Percentiles rank a stretch among this genome's conserved stretches.
Conservation (phyloP, 92 coral and sea anemone genomes). For the Palythoa heliodiscus region DNA sequence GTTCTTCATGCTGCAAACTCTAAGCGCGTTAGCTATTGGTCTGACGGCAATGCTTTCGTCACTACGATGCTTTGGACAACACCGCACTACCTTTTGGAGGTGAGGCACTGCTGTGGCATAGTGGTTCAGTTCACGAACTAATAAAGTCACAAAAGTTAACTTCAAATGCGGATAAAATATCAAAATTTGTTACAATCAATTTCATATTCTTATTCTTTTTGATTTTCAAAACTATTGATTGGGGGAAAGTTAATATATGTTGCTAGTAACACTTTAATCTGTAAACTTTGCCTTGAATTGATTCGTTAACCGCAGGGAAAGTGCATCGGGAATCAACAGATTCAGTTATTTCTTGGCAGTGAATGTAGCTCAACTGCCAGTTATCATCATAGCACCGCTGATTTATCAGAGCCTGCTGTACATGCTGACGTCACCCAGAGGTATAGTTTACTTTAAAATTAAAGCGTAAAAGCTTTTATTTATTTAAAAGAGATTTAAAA, state of each 20-base stretch:
- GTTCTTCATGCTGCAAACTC: conserved; percentile 56
- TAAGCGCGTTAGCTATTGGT: no score
- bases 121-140: no score
- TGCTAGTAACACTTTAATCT: no score
- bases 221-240: no score
- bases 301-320: conserved; percentile 57
- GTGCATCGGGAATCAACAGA: conserved; percentile 81
- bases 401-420: conserved; percentile 82
- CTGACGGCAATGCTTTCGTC: conserved; percentile 63
- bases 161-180: no score
- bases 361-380: conserved; percentile 76
- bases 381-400: conserved; percentile 71
- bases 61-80: conserved; percentile 69
- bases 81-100: conserved; percentile 69
- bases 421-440: conserved; percentile 77
- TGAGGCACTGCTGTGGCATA: conserved; percentile 6
- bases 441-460: conserved; percentile 34
- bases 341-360: conserved; percentile 88
- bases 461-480: no score
- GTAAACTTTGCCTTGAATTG: no score
- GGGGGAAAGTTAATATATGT: no score
- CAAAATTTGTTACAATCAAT: no score
- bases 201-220: no score
- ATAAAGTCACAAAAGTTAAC: no score
- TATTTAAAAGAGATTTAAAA: no score